Base-by-base conservation (phyloP, 2,113 vertebrate species). In the Lichenostomus cassidix region DNA sequence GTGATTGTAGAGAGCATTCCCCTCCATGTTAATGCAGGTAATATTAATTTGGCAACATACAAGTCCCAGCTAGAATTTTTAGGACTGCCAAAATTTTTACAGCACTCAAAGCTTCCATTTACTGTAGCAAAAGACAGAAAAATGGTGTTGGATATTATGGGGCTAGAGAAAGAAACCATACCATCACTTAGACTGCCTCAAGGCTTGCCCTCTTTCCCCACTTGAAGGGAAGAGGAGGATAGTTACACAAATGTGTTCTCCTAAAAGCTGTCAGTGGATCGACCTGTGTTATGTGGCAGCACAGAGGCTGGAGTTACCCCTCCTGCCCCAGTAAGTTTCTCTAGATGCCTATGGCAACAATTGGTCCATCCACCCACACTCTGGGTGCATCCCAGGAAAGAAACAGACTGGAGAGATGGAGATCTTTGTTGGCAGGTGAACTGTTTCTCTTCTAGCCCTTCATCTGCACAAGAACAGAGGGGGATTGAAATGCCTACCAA, bases 21-120 rank as follows among this genome's bases (percentile, higher is more conserved):
- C 28, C 98, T 99, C 53, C 99, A 99, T 31, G 98, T 99, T 74
- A 98, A 98, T 22, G 98, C 99, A 97, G 99, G 99, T 99, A 96
- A 94, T 17, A 4, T 20, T 42, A 39, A 46, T 60, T 62, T 70
- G 71, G 19, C 39, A 67, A 39, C 2, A 4, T 35, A 3, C 15
- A 6, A 9, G 8, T 80, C 75, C 35, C 44, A 24, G 1, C 46
- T 70, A 28, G 41, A 74, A 15, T 69, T 82, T n/a, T 68, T n/a
- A 74, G 63, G 15, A 46, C 29, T 83, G 37, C 4, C 17, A 22
- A 42, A 44, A 39, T 47, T 80, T 69, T 83, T 87, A n/a, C 10
- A 67, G 39, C 21, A 46, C 8, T 12, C 21, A 31, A 47, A 80
- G 12, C 28, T 94, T 92, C 31, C 12, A 11, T 59, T 92, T 65